Conservation (phyloP, 1,140 invertebrate genomes). For the Brachionus plicatilis region DNA sequence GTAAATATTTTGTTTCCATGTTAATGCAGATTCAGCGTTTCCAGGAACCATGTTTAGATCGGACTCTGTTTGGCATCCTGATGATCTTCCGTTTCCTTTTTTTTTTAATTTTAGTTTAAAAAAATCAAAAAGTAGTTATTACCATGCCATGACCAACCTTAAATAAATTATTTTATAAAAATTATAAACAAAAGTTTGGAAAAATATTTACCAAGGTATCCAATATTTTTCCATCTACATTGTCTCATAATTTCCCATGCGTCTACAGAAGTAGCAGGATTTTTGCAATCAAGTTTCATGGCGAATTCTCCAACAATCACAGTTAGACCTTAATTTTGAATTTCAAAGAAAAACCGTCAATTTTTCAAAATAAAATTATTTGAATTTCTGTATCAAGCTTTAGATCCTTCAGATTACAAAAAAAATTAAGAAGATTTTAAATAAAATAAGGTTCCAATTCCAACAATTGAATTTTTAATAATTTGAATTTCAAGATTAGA, state of each 20-base stretch:
- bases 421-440: no score
- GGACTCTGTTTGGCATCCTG: not conserved
- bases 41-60: slow-evolving; percentile 32
- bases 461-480: no score
- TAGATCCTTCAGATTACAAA: no score
- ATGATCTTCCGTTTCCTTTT: slow-evolving; percentile 3
- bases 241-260: slow-evolving; percentile 36
- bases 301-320: slow-evolving; percentile 28
- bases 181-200: not conserved
- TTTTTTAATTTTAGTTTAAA: not conserved
- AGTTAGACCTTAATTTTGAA: not conserved
- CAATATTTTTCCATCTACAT: slow-evolving; percentile 23
- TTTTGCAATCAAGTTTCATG: slow-evolving; percentile 22
- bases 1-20: slow-evolving; percentile 35
- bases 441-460: no score
- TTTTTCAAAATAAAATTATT: no score
- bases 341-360: not conserved
- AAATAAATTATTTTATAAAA: not conserved
- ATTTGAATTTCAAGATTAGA: no score
- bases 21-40: slow-evolving; percentile 13
- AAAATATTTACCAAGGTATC: slow-evolving; percentile 9
- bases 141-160: slow-evolving; percentile 26
- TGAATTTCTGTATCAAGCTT: no score
- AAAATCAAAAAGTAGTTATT: not conserved
- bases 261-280: slow-evolving; percentile 20